These are phyloP conservation scores for Teinopalpus imperialis DNA, from an alignment of 2,888 invertebrate species.

Conservation along the genomic window DNA sequence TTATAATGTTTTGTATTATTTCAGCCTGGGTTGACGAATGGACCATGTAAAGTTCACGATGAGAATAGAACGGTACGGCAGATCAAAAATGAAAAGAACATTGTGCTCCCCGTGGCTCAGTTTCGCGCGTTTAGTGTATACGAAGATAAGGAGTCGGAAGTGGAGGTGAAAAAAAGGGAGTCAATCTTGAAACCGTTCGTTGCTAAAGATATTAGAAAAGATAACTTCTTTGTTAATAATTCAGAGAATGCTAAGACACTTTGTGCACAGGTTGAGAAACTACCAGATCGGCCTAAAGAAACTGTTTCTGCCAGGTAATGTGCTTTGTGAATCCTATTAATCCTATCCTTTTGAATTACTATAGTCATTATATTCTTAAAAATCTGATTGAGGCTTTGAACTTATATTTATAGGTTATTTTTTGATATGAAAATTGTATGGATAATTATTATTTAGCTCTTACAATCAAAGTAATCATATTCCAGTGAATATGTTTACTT, in stretches of 20 bases:
- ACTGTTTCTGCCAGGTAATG: slow-evolving; percentile 49
- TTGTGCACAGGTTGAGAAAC: slow-evolving; percentile 62
- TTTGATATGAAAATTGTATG: no score
- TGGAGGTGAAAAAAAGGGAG: slow-evolving; percentile 67
- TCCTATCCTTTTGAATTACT: no score
- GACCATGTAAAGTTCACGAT: slow-evolving; percentile 72
- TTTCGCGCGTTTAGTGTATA: slow-evolving; percentile 90
- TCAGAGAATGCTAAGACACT: slow-evolving; percentile 60
- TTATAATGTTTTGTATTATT: slow-evolving; percentile 29
- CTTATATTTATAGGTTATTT: no score
- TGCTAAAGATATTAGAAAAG: slow-evolving; percentile 61
- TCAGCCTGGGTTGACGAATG: slow-evolving; percentile 71
- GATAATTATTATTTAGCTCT: no score
- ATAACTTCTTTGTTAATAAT: slow-evolving; percentile 56
- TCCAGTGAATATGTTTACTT: no score
- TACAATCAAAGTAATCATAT: no score
- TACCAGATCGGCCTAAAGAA: slow-evolving; percentile 58
- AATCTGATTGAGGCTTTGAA: no score
- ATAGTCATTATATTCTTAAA: no score
- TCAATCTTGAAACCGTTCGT: slow-evolving; percentile 69
- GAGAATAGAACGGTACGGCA: slow-evolving; percentile 70
- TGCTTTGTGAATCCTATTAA: no score
- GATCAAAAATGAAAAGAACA: slow-evolving; percentile 76
- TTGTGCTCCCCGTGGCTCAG: slow-evolving; percentile 85
- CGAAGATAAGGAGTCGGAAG: slow-evolving; percentile 82